Base-by-base conservation (phyloP, 2,113 vertebrate genomes). In the Grammomys dolichurus region DNA sequence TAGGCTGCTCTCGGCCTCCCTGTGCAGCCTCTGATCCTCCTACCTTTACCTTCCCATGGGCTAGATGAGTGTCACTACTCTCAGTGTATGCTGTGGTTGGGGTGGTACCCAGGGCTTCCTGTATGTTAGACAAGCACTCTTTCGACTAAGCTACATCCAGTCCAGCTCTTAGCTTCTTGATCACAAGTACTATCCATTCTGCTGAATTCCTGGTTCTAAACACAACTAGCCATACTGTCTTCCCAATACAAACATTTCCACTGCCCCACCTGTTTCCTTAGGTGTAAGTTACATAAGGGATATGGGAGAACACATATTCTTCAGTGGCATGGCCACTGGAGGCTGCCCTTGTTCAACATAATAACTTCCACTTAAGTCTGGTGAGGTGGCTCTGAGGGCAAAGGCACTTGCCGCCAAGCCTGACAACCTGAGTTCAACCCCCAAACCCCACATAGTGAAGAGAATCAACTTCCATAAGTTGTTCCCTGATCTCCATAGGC, bases 151-250 rank as follows among this genome's bases (percentile, higher is more conserved):
- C 26, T 31, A 51, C 26, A 78, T 14, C 20, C 10, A 40, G 54
- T 9, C 80, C 26, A 12, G 20, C n/a, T 90, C 67, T 86, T 73
- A 90, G 89, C 54, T 77, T n/a, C 73, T 73, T 78, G 28, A 36
- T 75, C 40, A 88, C n/a, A 95, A 65, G 3, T 26, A 19, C 28
- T 5, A 5, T 51, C 43, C 67, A 33, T 63, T 43, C 87, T 75
- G 48, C 17, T 63, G 20, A 78, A 90, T 48, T 97, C 40, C n/a
- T 54, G 92, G 31, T 65, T 80, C 75, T 84, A 40, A 80, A 92
- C 73, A 76, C 72, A 93, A 73, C 1, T 73, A 48, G 14, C 31
- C 54, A 84, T 60, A 19, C 0, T 54, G 0, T 72, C 40, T 58
- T 36, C 51, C 31, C 0, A 76, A 20, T 8, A 22, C 28, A 7